Conservation (phyloP, 23 tunicate species). For the Trididemnum clinides region DNA sequence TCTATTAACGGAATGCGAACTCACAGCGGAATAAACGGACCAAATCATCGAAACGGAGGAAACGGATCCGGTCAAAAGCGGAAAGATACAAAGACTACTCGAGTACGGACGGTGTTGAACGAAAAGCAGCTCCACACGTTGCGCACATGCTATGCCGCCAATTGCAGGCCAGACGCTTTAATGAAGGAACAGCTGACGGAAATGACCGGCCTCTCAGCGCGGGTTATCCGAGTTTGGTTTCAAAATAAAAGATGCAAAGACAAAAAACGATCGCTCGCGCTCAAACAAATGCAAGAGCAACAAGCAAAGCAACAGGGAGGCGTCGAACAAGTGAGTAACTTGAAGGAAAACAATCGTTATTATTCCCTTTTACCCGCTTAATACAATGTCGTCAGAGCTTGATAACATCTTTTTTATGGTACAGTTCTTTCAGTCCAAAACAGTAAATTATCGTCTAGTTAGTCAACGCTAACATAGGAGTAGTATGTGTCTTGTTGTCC, state of each 20-base stretch:
- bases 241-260: conserved; percentile 98
- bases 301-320: conserved; percentile 72
- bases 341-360: not conserved
- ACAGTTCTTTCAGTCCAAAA: no score
- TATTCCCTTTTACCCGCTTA: no score
- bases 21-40: not conserved
- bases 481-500: no score
- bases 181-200: conserved; percentile 98
- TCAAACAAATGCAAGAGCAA: conserved; percentile 95
- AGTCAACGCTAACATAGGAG: no score
- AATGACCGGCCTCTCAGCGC: conserved; percentile 91
- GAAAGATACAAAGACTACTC: conserved; percentile 85
- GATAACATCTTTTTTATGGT: no score
- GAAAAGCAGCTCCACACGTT: conserved; percentile 94
- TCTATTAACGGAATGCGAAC: conserved; percentile 28
- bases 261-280: conserved; percentile 84
- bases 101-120: conserved; percentile 96
- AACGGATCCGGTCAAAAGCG: conserved; percentile 30
- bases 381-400: no score
- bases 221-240: conserved; percentile 98
- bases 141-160: conserved; percentile 87
- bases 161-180: conserved; percentile 94
- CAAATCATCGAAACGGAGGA: not conserved
- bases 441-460: no score
- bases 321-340: conserved; percentile 72